These are phyloP conservation scores for Abrostola tripartita DNA, from an alignment of 2,888 invertebrate species.

Conservation along the genomic window DNA sequence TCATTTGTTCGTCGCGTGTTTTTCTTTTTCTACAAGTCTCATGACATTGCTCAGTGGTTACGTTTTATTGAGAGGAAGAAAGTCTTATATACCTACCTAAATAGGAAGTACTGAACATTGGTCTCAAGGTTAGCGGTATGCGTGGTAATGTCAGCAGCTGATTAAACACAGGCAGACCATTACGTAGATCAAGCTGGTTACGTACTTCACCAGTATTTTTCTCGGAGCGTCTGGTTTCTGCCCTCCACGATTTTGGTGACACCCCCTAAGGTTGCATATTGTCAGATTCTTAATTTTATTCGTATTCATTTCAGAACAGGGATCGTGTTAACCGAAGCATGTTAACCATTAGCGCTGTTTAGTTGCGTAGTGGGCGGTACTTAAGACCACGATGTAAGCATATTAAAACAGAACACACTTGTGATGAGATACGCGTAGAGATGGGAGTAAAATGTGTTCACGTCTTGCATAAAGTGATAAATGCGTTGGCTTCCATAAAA, in stretches of 20 bases:
- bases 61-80: slow-evolving; percentile 14
- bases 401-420: background rate
- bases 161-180: background rate
- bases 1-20: slow-evolving; percentile 13
- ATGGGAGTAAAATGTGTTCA: no score
- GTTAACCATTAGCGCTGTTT: background rate
- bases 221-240: no score
- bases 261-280: no score
- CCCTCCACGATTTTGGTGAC: no score
- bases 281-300: no score
- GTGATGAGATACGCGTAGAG: no score
- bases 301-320: no score
- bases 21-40: slow-evolving; percentile 13
- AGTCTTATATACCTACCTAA: slow-evolving; percentile 19
- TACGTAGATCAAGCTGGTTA: no score
- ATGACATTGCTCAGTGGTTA: slow-evolving; percentile 11
- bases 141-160: slow-evolving; percentile 4
- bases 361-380: background rate
- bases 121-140: slow-evolving; percentile 27
- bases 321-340: background rate
- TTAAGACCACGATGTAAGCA: background rate
- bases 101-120: slow-evolving; percentile 15
- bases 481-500: background rate
- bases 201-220: no score
- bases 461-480: background rate